These are phyloP conservation scores for Paralichthys olivaceus DNA, from an alignment of 2,113 vertebrate species.

Conservation along the genomic window DNA sequence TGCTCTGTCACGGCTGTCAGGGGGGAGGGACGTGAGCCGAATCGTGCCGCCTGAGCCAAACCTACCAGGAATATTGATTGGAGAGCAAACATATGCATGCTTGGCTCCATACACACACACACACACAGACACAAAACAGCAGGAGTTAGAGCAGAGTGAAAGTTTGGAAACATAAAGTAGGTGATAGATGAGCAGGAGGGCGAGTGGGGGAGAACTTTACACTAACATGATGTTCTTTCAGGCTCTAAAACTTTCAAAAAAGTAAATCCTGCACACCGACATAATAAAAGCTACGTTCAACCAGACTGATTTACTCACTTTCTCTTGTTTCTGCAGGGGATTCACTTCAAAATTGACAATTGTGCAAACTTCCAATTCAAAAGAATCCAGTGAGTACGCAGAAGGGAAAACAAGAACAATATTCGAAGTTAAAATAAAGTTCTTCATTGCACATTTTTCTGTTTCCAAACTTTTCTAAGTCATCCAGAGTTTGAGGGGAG, in stretches of 20 bases:
- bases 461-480: no score
- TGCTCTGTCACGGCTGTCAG: conserved; percentile 54
- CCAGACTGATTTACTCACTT: not conserved
- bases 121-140: not conserved
- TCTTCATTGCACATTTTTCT: no score
- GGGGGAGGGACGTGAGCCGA: conserved; percentile 29
- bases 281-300: not conserved
- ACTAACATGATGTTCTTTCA: no score
- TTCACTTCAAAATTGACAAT: not conserved
- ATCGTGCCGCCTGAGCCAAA: not conserved
- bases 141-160: not conserved
- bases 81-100: conserved; percentile 8
- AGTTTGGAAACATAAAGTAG: not conserved
- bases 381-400: not conserved
- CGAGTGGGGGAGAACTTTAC: no score
- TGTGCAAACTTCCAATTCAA: not conserved
- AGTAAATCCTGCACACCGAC: not conserved
- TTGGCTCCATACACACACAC: not conserved
- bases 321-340: not conserved
- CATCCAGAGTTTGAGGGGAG: not conserved
- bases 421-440: no score
- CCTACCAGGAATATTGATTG: conserved; percentile 48
- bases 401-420: not conserved
- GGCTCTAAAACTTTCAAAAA: not conserved
- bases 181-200: no score